Evolutionary conservation across 2,797 vertebrate species (phyloP), one percentile per base, ranked within the genome.

Genomic region (Pteronotus mesoamericanus): DNA sequence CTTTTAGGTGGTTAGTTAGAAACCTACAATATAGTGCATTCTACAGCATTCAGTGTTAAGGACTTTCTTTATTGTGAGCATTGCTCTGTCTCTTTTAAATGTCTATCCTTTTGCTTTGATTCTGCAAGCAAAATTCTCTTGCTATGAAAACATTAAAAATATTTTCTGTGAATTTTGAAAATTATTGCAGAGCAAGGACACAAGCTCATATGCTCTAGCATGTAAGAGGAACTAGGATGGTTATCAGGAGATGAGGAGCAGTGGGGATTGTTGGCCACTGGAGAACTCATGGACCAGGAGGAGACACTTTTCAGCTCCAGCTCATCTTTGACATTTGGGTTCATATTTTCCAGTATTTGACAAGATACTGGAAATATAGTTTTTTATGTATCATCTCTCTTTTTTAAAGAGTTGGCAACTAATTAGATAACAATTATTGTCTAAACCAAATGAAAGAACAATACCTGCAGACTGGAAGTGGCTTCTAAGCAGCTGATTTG

Each of bases 341-440:
- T 89, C 85, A 66, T 61, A 57, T 66, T 78, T 92, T 95, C 53
- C 29, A 59, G 2, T 74, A 68, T 64, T 91, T 80, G 12, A 71
- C 39, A 44, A 72, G 48, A 71, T 55, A 32, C 37, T 87, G 78
- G 55, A 77, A 94, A 61, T 93, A 64, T 5, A 46, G 19, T 69
- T 72, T 59, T 64, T 85, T 66, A 44, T 74, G 51, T 89, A 75
- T 93, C 44, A 14, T 69, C 22, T 75, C 71, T 66, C 21, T 22
- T 48, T 46, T 82, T 94, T 83, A 53, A 89, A 92, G 85, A 55
- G 21, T 93, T 94, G 83, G 51, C 69, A 78, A 44, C 21, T 82
- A 79, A 90, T 89, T 90, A 85, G 85, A 44, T 55, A 29, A 61
- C 5, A 72, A 11, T 93, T 61, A 64, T 80, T 93, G 12, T 72